Evolutionary conservation across 2,888 invertebrate species (phyloP), one percentile per base, ranked within the genome.

Genomic region (Nymphalis polychloros): DNA sequence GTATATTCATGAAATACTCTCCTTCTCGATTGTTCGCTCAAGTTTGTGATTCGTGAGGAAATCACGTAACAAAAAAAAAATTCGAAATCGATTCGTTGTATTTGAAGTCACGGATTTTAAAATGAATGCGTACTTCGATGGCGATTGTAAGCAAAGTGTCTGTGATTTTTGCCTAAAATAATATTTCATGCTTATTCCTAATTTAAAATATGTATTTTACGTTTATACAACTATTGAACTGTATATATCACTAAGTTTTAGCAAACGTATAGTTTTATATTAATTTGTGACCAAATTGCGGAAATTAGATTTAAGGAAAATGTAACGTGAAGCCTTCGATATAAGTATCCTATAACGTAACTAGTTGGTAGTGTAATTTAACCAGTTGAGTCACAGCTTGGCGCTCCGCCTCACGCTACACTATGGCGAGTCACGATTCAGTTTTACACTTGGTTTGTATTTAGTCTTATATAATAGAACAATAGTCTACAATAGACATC

Each of bases 81-180:
- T n/a, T 52, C 35, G 20, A 47, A 57, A 59, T 65, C 61, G 63
- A 66, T 19, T 63, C 64, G 47, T 35, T 55, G 48, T 61, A 48
- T 49, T 61, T 41, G 63, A 69, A 60, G 64, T 69, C 49, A 65
- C 55, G 52, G 59, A 50, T 64, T 59, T 63, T 66, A 35, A 64
- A 65, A 64, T 66, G 47, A 59, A n/a, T 61, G 53, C 61, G 60
- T 62, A 63, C 57, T 60, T 78, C 78, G 81, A 82, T 82, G 87
- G 82, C 84, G 87, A 83, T 84, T 84, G 81, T 83, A 85, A 85
- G 84, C 84, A 86, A 88, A 88, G 86, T 87, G 90, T 90, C 92
- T 92, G 92, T 92, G 92, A 92, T 92, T 90, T 91, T 91, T 88
- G 85, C 89, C 91, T 72, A 87, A 86, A 84, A 83, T 81, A 88